phyloP scores from a whole-genome alignment of 1,140 invertebrate species.

The Atta texana region DNA sequence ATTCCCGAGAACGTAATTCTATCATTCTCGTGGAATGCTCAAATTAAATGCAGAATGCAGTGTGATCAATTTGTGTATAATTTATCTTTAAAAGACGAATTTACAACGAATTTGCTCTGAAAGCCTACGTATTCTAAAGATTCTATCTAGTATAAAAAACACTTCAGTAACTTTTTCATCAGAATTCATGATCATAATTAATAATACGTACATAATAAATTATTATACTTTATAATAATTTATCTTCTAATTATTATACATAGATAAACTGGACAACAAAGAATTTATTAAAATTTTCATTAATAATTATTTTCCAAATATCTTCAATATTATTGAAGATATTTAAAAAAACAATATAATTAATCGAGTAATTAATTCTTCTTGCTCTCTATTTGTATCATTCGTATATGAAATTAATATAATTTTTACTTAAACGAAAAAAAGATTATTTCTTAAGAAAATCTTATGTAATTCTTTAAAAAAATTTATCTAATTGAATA shows the following conservation, averaged over 20 bases:
- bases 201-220: neutral
- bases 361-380: constrained; percentile 1
- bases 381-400: neutral
- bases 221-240: neutral
- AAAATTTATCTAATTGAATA: neutral
- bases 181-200: neutral
- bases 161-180: neutral
- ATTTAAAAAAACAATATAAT: neutral
- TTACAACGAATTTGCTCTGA: neutral
- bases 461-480: neutral
- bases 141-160: constrained; percentile 1
- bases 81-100: constrained; percentile 37
- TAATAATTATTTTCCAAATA: neutral
- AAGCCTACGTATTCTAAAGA: neutral
- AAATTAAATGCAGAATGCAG: constrained; percentile 46
- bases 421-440: neutral
- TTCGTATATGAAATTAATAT: constrained; percentile 3
- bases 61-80: constrained; percentile 20
- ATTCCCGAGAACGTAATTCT: constrained; percentile 46
- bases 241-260: neutral
- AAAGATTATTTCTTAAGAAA: neutral
- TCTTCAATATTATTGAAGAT: neutral
- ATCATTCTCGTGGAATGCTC: constrained; percentile 38
- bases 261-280: neutral
- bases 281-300: constrained; percentile 3